phyloP scores from a whole-genome alignment of 2,888 invertebrate genomes.

The Spodoptera littoralis region DNA sequence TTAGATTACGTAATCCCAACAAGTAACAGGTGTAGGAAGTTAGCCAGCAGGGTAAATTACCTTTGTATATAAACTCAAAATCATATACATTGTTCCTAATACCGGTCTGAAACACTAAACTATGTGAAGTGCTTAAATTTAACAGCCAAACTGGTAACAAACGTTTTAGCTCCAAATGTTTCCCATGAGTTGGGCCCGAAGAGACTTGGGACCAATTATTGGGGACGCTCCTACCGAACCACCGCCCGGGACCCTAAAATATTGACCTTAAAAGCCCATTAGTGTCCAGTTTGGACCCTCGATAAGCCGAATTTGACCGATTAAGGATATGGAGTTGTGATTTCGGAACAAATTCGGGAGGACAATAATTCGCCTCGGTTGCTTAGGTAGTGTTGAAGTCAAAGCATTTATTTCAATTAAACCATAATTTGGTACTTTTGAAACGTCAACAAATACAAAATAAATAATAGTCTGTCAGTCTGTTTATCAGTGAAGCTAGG shows the following conservation, averaged over 20 bases:
- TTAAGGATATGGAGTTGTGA: conserved; percentile 72
- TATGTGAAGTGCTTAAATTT: conserved; percentile 57
- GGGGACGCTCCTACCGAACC: conserved; percentile 60
- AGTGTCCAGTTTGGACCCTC: conserved; percentile 75
- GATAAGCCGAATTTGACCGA: conserved; percentile 79
- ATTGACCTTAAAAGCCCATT: conserved; percentile 84
- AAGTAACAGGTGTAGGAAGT: background rate
- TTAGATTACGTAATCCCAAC: background rate
- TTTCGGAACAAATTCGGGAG: conserved; percentile 61
- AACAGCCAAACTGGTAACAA: conserved; percentile 60
- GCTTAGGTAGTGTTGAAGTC: conserved; percentile 6
- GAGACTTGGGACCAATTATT: conserved; percentile 78
- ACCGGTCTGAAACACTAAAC: conserved; percentile 31
- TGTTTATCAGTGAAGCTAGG: too few relatives aligned
- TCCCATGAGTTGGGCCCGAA: conserved; percentile 59
- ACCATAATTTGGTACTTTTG: too few relatives aligned
- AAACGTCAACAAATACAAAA: too few relatives aligned
- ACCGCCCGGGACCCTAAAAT: conserved; percentile 71
- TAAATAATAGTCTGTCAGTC: too few relatives aligned
- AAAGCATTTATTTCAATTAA: too few relatives aligned
- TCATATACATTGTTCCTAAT: conserved; percentile 15
- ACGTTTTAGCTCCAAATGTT: conserved; percentile 59
- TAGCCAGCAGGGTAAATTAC: conserved; percentile 2
- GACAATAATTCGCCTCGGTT: conserved; percentile 39
- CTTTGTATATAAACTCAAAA: conserved; percentile 18